A percentile compares a stretch with the other conserved stretches of the same genome.
Conservation (phyloP, 2,797 vertebrate species). For the Chelonia mydas region DNA sequence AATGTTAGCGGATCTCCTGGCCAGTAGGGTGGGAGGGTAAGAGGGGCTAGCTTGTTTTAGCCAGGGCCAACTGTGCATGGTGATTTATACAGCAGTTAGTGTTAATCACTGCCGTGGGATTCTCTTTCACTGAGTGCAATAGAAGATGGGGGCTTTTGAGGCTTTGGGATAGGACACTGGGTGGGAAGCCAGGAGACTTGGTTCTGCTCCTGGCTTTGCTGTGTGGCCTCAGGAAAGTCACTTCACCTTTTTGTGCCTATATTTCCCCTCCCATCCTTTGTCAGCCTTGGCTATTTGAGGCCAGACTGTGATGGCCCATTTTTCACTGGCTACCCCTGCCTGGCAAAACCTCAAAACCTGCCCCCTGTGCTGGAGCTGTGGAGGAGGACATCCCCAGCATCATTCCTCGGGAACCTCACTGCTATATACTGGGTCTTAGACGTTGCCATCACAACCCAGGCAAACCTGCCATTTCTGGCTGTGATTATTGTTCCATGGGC, state of each 20-base stretch:
- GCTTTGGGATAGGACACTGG: background rate
- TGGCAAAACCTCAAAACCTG: background rate
- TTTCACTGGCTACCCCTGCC: background rate
- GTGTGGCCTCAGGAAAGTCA: background rate
- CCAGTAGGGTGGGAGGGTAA: rapidly evolving
- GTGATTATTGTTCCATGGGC: conserved; percentile 31
- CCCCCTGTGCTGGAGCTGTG: background rate
- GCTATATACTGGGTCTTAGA: rapidly evolving
- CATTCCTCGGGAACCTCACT: background rate
- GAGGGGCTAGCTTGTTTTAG: rapidly evolving
- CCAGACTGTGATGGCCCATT: background rate
- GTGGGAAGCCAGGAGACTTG: background rate
- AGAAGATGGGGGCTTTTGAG: background rate
- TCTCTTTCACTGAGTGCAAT: background rate
- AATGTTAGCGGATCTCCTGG: rapidly evolving
- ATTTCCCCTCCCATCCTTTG: background rate
- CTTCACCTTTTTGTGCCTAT: background rate
- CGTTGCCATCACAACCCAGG: background rate
- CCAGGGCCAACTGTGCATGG: background rate
- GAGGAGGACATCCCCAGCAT: background rate
- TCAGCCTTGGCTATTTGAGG: background rate
- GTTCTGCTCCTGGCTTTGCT: background rate
- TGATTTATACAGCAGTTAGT: background rate
- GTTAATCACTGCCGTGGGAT: rapidly evolving
- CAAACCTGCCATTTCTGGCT: conserved; percentile 30